Percentiles rank a stretch among this genome's conserved stretches.
These are phyloP conservation scores for Syrphus vitripennis DNA, from an alignment of 2,888 invertebrate species.

Conservation along the genomic window DNA sequence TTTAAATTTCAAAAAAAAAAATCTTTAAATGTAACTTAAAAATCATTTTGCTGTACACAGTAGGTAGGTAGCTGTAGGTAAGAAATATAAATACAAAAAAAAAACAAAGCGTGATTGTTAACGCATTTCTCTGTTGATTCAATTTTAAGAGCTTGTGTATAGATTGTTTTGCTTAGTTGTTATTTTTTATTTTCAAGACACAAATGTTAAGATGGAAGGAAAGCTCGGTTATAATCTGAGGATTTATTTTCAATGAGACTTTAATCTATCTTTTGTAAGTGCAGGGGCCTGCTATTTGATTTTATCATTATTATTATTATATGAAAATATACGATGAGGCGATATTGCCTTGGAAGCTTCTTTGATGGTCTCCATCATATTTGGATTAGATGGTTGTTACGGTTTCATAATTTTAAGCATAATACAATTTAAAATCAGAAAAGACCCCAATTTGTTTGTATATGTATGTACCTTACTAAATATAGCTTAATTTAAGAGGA, in stretches of 20 bases:
- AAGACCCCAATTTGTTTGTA: conserved; percentile 2
- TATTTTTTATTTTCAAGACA: background rate
- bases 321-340: background rate
- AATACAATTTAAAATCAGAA: background rate
- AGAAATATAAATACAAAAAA: background rate
- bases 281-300: background rate
- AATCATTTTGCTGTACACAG: background rate
- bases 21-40: conserved; percentile 13
- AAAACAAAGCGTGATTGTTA: conserved; percentile 23
- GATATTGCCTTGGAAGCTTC: background rate
- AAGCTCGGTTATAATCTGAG: background rate
- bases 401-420: background rate
- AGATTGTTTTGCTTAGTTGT: background rate
- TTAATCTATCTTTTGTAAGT: conserved; percentile 13
- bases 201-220: background rate
- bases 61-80: no score
- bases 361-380: background rate
- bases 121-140: conserved; percentile 31
- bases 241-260: conserved; percentile 29
- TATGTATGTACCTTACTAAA: no score
- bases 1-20: background rate
- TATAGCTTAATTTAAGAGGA: background rate
- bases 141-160: conserved; percentile 13
- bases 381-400: background rate
- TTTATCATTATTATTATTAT: conserved; percentile 5